phyloP scores from a whole-genome alignment of 2,113 vertebrate genomes.

The Alexandromys fortis region DNA sequence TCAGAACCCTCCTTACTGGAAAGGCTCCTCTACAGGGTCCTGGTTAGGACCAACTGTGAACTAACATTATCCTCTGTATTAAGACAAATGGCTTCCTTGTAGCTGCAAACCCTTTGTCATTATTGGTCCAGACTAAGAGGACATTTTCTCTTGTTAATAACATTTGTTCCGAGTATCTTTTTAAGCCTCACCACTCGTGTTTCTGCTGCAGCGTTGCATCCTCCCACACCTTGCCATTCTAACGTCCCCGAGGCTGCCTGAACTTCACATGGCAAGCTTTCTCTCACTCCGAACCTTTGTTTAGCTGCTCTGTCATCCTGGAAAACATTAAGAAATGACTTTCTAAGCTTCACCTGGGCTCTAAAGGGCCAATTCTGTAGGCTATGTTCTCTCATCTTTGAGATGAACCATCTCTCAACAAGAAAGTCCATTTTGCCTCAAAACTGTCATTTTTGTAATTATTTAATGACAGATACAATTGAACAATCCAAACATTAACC shows the following conservation, averaged over 20 bases:
- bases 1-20: not conserved
- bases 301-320: not conserved
- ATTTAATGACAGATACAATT: not conserved
- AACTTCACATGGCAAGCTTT: not conserved
- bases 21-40: not conserved
- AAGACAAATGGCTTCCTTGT: not conserved
- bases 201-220: not conserved
- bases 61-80: not conserved
- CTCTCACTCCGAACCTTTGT: not conserved
- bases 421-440: not conserved
- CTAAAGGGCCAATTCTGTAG: not conserved
- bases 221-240: not conserved
- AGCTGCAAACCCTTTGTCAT: not conserved
- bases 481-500: not conserved
- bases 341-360: not conserved
- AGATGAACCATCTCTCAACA: not conserved
- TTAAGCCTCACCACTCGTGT: not conserved
- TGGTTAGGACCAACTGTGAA: not conserved
- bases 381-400: not conserved
- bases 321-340: not conserved
- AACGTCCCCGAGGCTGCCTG: not conserved
- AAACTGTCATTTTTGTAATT: not conserved
- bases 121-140: not conserved
- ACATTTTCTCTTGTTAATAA: not conserved
- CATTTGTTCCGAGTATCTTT: not conserved